Base-by-base conservation (phyloP, 2,888 invertebrate species). In the Rhamnusium bicolor region DNA sequence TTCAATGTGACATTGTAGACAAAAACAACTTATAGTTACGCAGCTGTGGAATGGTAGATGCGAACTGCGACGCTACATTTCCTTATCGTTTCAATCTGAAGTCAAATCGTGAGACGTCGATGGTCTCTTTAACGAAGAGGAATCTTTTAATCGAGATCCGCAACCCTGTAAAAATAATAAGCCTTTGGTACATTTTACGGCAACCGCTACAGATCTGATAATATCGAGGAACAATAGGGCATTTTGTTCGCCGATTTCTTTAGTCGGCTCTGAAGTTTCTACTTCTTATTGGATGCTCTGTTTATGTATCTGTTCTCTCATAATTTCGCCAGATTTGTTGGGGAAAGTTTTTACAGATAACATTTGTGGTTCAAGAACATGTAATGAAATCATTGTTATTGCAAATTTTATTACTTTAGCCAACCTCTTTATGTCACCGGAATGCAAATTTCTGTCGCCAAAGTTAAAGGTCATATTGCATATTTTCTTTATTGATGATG, bases 71-170 rank as follows among this genome's bases (percentile, higher is more conserved):
- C 84, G 84, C 85, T 82, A 79, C 79, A 80, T 81, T 81, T 81
- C 80, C 80, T 84, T 84, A 84, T 84, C 84, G 78, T 72, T 77
- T 82, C 82, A 80, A 85, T 85, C 84, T 83, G 77, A 76, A 83
- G 83, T 84, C 83, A 84, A 83, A 83, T 83, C 84, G 84, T 84
- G 84, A 84, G 84, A 84, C 83, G 83, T 83, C 84, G 85, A 84
- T 84, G 83, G 85, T 84, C 82, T 84, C 85, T 85, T 84, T 85
- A 85, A 85, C 85, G 84, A 85, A 85, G 84, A 84, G 82, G 82
- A 84, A 84, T 84, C 84, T 84, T 83, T 84, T 83, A 84, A 84
- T 84, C 83, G 81, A 80, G 81, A 82, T 83, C 80, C 32, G 78
- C 78, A 79, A 77, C 79, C 81, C 81, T 79, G 82, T 81, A 83